Conservation (phyloP, 2,888 invertebrate genomes). For the Teleogryllus oceanicus region DNA sequence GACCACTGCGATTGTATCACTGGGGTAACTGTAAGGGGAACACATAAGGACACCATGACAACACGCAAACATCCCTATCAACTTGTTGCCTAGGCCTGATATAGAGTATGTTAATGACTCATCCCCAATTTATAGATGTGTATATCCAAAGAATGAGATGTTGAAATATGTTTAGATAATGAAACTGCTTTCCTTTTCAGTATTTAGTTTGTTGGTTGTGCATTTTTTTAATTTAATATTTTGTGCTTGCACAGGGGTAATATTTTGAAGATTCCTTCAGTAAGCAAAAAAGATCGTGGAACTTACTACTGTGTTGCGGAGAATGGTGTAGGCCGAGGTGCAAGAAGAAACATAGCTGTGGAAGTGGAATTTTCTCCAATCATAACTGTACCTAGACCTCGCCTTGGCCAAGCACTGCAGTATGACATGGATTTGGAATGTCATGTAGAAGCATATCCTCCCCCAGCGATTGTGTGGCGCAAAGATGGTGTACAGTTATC, state of each 20-base stretch:
- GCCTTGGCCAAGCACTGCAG: constrained; percentile 82
- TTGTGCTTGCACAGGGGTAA: constrained; percentile 62
- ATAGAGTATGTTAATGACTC: too few relatives aligned
- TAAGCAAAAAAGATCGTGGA: constrained; percentile 84
- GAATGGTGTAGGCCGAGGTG: constrained; percentile 80
- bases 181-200: not conserved
- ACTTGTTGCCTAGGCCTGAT: too few relatives aligned
- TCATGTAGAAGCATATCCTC: constrained; percentile 91
- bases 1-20: too few relatives aligned
- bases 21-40: too few relatives aligned
- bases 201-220: not conserved
- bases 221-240: not conserved
- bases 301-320: constrained; percentile 93
- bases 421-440: constrained; percentile 94
- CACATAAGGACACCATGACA: too few relatives aligned
- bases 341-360: constrained; percentile 69
- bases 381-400: constrained; percentile 76
- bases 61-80: too few relatives aligned
- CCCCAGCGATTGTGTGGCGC: constrained; percentile 87
- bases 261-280: constrained; percentile 68
- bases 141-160: not conserved
- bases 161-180: not conserved
- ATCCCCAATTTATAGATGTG: too few relatives aligned
- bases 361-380: constrained; percentile 89
- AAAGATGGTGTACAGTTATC: constrained; percentile 75